Percentiles rank a stretch among this genome's conserved stretches.
Conservation (phyloP, 2,113 vertebrate species). For the Scalopus aquaticus region DNA sequence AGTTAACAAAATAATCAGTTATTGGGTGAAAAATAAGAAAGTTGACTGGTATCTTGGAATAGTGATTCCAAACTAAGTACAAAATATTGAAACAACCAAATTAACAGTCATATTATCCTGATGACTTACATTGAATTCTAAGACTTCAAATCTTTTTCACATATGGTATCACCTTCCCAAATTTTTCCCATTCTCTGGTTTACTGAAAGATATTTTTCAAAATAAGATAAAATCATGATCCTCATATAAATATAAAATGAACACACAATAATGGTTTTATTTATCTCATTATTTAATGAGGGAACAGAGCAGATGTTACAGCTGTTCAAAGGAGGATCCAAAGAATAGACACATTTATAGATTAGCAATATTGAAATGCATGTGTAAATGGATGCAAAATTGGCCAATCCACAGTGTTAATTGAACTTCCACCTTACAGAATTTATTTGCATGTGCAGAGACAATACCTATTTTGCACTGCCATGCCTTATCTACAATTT, state of each 20-base stretch:
- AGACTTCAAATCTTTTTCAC: background rate
- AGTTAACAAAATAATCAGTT: conserved; percentile 50
- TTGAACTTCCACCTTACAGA: conserved; percentile 34
- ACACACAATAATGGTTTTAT: background rate
- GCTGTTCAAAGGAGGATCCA: background rate
- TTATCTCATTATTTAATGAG: conserved; percentile 43
- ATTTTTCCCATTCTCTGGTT: background rate
- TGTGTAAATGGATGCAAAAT: conserved; percentile 8
- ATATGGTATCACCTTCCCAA: background rate
- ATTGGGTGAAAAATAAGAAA: conserved; percentile 41
- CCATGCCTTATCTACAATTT: conserved; percentile 3
- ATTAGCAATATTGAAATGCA: conserved; percentile 32
- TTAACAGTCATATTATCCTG: background rate
- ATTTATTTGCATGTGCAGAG: background rate
- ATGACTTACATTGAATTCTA: background rate
- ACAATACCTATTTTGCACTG: conserved; percentile 14
- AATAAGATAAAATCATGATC: conserved; percentile 30
- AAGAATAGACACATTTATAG: background rate
- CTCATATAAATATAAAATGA: background rate
- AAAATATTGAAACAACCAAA: background rate
- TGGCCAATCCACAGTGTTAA: background rate
- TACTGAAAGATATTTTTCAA: conserved; percentile 30
- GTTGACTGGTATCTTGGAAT: background rate
- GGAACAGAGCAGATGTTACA: background rate
- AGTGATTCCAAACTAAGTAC: conserved; percentile 15